Percentiles rank a stretch among this genome's conserved stretches.
Conservation (phyloP, 2,113 vertebrate genomes). For the Stigmatopora argus region DNA sequence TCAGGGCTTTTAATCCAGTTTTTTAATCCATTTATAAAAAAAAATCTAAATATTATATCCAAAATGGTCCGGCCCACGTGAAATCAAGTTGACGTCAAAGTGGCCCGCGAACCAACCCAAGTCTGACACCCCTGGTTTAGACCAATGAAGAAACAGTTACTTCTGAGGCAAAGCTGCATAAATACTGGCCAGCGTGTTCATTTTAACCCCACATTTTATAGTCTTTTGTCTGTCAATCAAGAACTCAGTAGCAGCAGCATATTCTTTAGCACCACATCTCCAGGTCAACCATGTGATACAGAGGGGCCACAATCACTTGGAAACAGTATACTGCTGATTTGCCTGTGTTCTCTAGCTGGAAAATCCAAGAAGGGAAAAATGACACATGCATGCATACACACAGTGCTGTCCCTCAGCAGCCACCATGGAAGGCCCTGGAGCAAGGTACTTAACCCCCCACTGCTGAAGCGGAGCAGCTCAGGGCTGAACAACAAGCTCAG, state of each 20-base stretch:
- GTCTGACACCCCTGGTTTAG: no score
- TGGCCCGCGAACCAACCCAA: no score
- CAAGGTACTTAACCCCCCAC: conserved; percentile 61
- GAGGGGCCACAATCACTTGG: conserved; percentile 40
- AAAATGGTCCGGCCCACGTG: no score
- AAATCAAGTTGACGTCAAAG: no score
- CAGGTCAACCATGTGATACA: conserved; percentile 8
- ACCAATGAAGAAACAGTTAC: neutral
- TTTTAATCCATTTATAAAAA: no score
- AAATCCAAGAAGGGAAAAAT: conserved; percentile 26
- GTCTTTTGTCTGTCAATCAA: neutral
- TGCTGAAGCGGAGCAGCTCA: conserved; percentile 50
- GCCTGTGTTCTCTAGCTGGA: conserved; percentile 36
- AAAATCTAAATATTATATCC: no score
- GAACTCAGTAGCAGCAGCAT: neutral
- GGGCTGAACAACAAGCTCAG: conserved; percentile 48
- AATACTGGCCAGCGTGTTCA: neutral
- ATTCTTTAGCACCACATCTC: conserved; percentile 6
- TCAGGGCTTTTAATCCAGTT: no score
- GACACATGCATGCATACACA: conserved; percentile 23
- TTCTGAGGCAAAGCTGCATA: neutral
- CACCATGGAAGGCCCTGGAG: conserved; percentile 48
- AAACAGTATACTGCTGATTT: conserved; percentile 41
- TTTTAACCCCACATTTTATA: conserved; percentile 51
- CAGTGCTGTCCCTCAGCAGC: conserved; percentile 52